Percentiles rank a stretch among this genome's conserved stretches.
Evolutionary conservation across 2,797 vertebrate genomes (phyloP).

Genomic region (Meda fulgida): DNA sequence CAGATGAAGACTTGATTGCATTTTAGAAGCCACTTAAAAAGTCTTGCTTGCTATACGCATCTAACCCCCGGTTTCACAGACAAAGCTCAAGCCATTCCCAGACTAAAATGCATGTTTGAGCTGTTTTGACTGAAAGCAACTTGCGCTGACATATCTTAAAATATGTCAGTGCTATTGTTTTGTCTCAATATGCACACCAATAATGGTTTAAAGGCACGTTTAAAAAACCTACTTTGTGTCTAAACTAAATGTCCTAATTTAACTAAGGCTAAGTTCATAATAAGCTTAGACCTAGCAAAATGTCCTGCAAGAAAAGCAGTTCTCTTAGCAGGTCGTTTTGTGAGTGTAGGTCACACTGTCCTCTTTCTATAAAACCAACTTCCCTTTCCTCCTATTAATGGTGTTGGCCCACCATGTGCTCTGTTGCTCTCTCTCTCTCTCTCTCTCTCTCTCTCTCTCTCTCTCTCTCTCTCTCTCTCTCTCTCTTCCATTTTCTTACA

Average conservation of each 20-base stretch:
- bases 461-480: neutral
- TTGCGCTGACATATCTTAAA: too few species aligned
- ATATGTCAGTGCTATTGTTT: neutral
- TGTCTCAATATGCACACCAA: too few species aligned
- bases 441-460: neutral
- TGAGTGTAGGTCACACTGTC: constrained; percentile 15
- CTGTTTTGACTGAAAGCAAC: too few species aligned
- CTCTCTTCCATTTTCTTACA: neutral
- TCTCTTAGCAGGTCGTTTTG: neutral
- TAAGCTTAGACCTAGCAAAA: neutral
- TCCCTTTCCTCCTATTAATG: constrained; percentile 24
- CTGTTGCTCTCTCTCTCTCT: neutral
- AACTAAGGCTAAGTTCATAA: neutral
- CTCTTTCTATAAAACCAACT: constrained; percentile 6
- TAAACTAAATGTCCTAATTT: too few species aligned
- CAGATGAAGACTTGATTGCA: neutral
- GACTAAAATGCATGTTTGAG: too few species aligned
- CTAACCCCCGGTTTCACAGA: too few species aligned
- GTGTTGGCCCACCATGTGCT: constrained; percentile 8
- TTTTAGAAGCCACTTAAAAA: neutral
- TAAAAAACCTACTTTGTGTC: too few species aligned
- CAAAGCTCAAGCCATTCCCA: neutral
- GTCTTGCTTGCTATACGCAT: neutral
- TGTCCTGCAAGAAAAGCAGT: neutral
- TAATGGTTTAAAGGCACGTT: too few species aligned